Evolutionary conservation across 2,113 vertebrate genomes (phyloP).

Genomic region (Epinephelus moara): DNA sequence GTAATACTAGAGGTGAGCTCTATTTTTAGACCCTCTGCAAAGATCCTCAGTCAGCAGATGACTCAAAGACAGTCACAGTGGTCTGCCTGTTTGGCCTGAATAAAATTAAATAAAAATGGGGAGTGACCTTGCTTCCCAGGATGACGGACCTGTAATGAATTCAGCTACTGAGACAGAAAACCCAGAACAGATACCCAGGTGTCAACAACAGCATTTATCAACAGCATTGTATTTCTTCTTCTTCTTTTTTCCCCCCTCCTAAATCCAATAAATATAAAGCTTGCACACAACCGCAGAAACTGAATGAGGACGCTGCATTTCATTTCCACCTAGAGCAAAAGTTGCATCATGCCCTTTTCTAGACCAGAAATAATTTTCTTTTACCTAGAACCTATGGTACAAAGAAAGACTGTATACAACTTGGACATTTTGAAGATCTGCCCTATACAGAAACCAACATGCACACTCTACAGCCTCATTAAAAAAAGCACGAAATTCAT

Average conservation of each 20-base stretch:
- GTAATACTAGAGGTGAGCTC: slow-evolving; percentile 65
- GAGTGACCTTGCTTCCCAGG: slow-evolving; percentile 56
- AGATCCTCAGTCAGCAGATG: slow-evolving; percentile 72
- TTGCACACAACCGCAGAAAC: neutral
- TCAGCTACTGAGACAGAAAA: slow-evolving; percentile 22
- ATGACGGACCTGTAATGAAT: slow-evolving; percentile 42
- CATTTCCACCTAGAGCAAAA: neutral
- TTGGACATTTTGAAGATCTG: neutral
- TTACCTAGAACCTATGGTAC: neutral
- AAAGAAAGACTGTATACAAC: neutral
- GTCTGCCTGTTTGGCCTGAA: slow-evolving; percentile 47
- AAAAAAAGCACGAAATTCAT: slow-evolving; percentile 29
- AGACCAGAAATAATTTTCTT: neutral
- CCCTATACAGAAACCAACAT: neutral
- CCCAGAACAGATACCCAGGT: neutral
- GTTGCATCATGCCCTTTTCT: neutral
- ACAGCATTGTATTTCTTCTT: neutral
- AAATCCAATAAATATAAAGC: slow-evolving; percentile 4
- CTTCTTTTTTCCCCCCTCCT: neutral
- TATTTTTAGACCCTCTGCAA: slow-evolving; percentile 76
- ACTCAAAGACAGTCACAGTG: slow-evolving; percentile 66
- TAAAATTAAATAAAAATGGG: slow-evolving; percentile 51
- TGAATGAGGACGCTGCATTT: neutral
- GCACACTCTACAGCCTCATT: slow-evolving; percentile 34
- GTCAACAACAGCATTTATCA: slow-evolving; percentile 8